Base-by-base conservation (phyloP, 1,140 invertebrate genomes). In the Homarus americanus region DNA sequence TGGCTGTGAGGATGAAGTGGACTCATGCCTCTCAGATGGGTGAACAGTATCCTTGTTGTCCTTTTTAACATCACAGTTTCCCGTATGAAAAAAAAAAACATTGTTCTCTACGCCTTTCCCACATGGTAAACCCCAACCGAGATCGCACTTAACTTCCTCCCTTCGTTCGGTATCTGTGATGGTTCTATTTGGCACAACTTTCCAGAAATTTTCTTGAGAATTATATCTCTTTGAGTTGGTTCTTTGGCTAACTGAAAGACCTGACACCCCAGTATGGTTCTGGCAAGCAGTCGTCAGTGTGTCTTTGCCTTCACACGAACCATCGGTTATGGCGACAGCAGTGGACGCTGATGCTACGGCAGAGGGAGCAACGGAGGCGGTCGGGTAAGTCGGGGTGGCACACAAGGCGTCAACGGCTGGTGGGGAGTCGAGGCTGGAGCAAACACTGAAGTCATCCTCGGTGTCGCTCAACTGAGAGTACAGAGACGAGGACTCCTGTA, bases 391-490 rank as follows among this genome's bases (percentile, higher is more conserved):
- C 2, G 84, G 84, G 32, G 41, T 20, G n/a, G 44, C 9, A 49
- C 9, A 49, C 44, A 49, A 49, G 34, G 82, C 20, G 20, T 17
- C 38, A 4, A 44, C 36, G 24, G 41, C 63, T 32, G 24, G 28
- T 28, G 87, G 69, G 69, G 44, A 76, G 32, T 82, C 87, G 10
- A 53, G 78, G 28, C 58, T 88, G 34, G 87, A 88, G 40, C 86
- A 88, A 32, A 88, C 17, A 82, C 86, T 88, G 28, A 88, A 82
- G 76, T 82, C 79, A 73, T 89, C 87, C 28, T 82, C 87, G 1
- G 78, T 53, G 63, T 89, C 87, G 53, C 79, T 89, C 44, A 89
- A 28, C 87, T 89, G 87, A 3, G 87, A 82, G 38, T 89, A 89
- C 17, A 89, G 66, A 0, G 87, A 89, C 2, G 78, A 63, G 32